Evolutionary conservation across 92 coral and sea anemone species (phyloP).

Genomic region (Scolanthus callimorphus): DNA sequence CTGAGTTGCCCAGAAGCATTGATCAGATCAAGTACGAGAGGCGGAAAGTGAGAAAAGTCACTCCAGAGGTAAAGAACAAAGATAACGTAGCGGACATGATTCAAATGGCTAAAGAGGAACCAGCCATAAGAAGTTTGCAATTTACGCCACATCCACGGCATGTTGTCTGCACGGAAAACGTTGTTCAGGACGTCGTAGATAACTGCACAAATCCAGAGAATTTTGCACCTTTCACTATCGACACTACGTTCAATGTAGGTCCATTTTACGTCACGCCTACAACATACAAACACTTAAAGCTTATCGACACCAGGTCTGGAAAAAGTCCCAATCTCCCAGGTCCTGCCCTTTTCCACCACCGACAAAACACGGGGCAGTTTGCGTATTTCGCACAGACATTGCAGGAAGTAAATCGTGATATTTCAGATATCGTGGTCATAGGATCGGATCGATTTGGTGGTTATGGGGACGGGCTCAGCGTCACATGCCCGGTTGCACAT

Average conservation of each 20-base stretch:
- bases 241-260: slow-evolving; percentile 38
- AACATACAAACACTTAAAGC: slow-evolving; percentile 28
- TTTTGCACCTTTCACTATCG: slow-evolving; percentile 25
- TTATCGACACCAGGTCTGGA: slow-evolving; percentile 19
- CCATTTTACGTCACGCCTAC: slow-evolving; percentile 40
- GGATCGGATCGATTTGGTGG: slow-evolving; percentile 33
- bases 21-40: slow-evolving; percentile 42
- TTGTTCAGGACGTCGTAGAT: slow-evolving; percentile 30
- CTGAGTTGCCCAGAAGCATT: slow-evolving; percentile 35
- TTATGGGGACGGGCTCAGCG: slow-evolving; percentile 13
- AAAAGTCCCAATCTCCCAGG: slow-evolving; percentile 34
- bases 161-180: slow-evolving; percentile 29
- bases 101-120: slow-evolving; percentile 4
- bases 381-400: slow-evolving; percentile 38
- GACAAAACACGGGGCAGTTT: slow-evolving; percentile 34
- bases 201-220: slow-evolving; percentile 25
- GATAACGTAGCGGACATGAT: slow-evolving; percentile 43
- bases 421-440: slow-evolving; percentile 9
- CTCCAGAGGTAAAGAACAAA: slow-evolving; percentile 12
- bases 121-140: slow-evolving; percentile 24
- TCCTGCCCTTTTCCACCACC: slow-evolving; percentile 44
- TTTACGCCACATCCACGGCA: slow-evolving; percentile 36
- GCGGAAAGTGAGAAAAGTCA: too few species aligned
- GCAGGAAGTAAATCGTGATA: slow-evolving; percentile 3
- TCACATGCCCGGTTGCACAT: slow-evolving; percentile 23